Base-by-base conservation (phyloP, 2,797 vertebrate species). In the Acipenser transmontanus region DNA sequence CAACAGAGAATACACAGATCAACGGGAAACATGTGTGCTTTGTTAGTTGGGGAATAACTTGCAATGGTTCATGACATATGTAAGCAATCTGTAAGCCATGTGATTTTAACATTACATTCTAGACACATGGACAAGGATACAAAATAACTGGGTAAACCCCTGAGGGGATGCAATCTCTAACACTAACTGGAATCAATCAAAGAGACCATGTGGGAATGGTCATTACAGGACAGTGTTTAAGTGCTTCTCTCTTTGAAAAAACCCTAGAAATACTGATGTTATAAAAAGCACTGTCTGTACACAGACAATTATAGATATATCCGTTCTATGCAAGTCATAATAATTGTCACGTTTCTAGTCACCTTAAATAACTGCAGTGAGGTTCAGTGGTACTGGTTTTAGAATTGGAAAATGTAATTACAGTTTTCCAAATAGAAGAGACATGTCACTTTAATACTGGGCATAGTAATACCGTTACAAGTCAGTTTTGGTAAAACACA, bases 61-160 rank as follows among this genome's bases (percentile, higher is more conserved):
- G 60, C 47, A 7, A 61, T 47, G 14, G 57, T 60, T 61, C 17
- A 9, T 59, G 66, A 34, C 14, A 51, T 50, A 61, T 61, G 60
- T 34, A 51, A 67, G 50, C 66, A 8, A 51, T 61, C 34, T 61
- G 60, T 20, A 61, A 34, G 60, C 60, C 48, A 14, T 61, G 49
- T 67, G 66, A 67, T 67, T 59, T 67, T 6, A 34, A 61, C 66
- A 67, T 67, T 14, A 67, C 7, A 61, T 61, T 61, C 14, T 61
- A 47, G 49, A 48, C 34, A 20, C 66, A 50, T 9, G n/a, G 66
- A 60, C 66, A 12, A 10, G 17, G 59, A 34, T 52, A 49, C 60
- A 67, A 51, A 65, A 34, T 20, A 12, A 11, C 57, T 17, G 59
- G 20, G 7, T 10, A 67, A 51, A 61, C 7, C 50, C 60, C 50